These are phyloP conservation scores for Synanthedon andrenaeformis DNA, from an alignment of 2,888 invertebrate species.

Conservation along the genomic window DNA sequence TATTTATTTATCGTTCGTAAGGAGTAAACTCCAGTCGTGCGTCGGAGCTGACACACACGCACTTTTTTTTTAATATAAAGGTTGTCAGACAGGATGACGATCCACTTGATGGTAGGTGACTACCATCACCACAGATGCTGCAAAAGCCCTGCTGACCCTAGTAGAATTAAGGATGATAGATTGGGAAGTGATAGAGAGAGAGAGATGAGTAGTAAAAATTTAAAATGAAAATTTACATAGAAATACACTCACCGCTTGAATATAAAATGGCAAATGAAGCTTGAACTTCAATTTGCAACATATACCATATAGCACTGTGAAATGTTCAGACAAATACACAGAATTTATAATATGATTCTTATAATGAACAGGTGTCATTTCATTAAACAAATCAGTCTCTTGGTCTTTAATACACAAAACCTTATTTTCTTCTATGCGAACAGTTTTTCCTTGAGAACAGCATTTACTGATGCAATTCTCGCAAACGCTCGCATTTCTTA, in stretches of 20 bases:
- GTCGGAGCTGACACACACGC: no score
- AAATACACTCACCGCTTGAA: not conserved
- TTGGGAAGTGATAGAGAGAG: no score
- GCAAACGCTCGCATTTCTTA: not conserved
- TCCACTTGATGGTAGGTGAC: no score
- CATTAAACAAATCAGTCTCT: not conserved
- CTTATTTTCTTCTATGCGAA: not conserved
- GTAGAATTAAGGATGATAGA: no score
- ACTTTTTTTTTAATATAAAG: no score
- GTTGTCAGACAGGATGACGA: no score
- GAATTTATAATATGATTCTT: not conserved
- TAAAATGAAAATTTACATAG: no score
- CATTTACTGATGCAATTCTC: constrained; percentile 29
- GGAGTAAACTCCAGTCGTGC: no score
- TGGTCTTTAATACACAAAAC: not conserved
- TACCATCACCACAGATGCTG: no score
- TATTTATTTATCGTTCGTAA: no score
- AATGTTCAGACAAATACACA: not conserved
- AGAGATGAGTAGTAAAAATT: no score
- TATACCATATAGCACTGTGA: not conserved
- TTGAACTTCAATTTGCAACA: not conserved
- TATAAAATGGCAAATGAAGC: not conserved
- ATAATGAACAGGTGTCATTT: not conserved
- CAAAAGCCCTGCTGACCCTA: no score
- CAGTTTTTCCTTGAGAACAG: constrained; percentile 18